Base-by-base conservation (phyloP, 2,888 invertebrate genomes). In the Onchidella celtica region DNA sequence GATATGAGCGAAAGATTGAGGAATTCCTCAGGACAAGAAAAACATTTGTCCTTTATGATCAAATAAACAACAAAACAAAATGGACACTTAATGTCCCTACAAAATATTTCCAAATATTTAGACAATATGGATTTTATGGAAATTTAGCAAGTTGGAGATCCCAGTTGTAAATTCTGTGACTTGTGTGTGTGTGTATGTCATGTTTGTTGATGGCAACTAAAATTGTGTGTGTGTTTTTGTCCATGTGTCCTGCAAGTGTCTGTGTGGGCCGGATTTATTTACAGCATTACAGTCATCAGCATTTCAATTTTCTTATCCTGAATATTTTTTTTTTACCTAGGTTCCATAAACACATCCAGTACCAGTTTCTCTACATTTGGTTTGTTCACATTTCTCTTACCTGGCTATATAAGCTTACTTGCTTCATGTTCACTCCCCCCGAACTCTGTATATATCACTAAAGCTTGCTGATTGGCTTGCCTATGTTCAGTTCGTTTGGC, bases 291-390 rank as follows among this genome's bases (percentile, higher is more conserved):
- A 3, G 40, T n/a, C n/a, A n/a, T n/a, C n/a, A n/a, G n/a, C n/a
- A n/a, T n/a, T n/a, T n/a, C n/a, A n/a, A n/a, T n/a, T n/a, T n/a
- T n/a, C n/a, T n/a, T n/a, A n/a, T n/a, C n/a, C n/a, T n/a, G n/a
- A n/a, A n/a, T n/a, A n/a, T n/a, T n/a, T 59, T 73, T 36, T 11
- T 59, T 72, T 73, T 61, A 24, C 36, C 14, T 73, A 73, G 73
- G 73, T 73, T 61, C 61, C 59, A 73, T 73, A 61, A 73, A 38
- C 61, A 73, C 73, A 11, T 57, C 73, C 61, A 73, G 61, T 17
- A 36, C 73, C 32, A 61, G 73, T 59, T 73, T 73, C 73, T 59
- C 29, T 34, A 73, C 73, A 9, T 73, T 73, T 73, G 73, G 73
- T 73, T 73, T 73, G 73, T 73, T 38, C 61, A 59, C 73, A 36